Evolutionary conservation across 2,888 invertebrate genomes (phyloP), one percentile per base, ranked within the genome.

Genomic region (Drosophila antonietae): DNA sequence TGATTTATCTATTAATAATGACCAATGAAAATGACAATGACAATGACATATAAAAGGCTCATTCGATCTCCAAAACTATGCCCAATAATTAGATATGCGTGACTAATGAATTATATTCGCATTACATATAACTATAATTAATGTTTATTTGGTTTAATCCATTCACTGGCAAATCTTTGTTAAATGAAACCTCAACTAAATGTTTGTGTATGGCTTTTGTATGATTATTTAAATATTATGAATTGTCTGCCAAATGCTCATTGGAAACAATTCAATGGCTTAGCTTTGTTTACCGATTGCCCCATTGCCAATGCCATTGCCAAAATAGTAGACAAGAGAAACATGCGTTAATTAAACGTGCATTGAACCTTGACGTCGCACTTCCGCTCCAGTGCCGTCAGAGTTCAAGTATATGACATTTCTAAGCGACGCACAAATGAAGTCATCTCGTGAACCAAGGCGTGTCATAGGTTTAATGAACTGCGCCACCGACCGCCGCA

Each of bases 341-440:
- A 52, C 37, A n/a, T 72, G 44, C 52, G 68, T 78, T 70, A 82
- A 82, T 83, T 78, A 76, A 81, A 67, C 68, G 79, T 73, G 70
- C 80, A 74, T 57, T 83, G 83, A 85, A 83, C 83, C 75, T 68
- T 65, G 70, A 68, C 75, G 80, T 15, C 31, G 31, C 46, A 75
- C 68, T 81, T 83, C 83, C 83, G 85, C 66, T 57, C 57, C 75
- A 58, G 79, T 18, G 65, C 43, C 18, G 37, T 14, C 9, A 8
- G 74, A 61, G 85, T 85, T 84, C 87, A 84, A 85, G 85, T 86
- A 80, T 81, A 86, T 84, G 85, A 74, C 83, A 85, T 86, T 83
- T 78, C 75, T 83, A 85, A 72, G 68, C 73, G 67, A 61, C 68
- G 59, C 51, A 64, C 75, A 77, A 83, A 84, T 84, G 69, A 84